Percentiles rank a stretch among this genome's conserved stretches.
These are phyloP conservation scores for Sebastes hubbsi DNA, from an alignment of 2,797 vertebrate genomes.

Conservation along the genomic window DNA sequence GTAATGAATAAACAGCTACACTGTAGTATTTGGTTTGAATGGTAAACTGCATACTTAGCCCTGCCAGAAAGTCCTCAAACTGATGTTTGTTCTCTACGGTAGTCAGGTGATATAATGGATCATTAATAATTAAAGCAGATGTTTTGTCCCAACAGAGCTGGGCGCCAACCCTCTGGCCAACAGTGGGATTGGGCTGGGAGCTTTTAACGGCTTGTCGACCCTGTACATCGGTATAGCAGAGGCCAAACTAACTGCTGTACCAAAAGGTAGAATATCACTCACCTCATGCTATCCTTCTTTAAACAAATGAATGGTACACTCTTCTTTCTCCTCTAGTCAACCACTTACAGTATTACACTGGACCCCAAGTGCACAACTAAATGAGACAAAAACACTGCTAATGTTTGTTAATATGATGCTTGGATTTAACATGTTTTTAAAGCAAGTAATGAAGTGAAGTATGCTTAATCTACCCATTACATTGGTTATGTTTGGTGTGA, in stretches of 20 bases:
- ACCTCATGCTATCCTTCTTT: neutral
- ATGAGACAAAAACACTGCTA: neutral
- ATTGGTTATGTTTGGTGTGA: neutral
- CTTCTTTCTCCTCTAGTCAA: neutral
- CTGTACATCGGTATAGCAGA: conserved; percentile 94
- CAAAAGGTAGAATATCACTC: conserved; percentile 87
- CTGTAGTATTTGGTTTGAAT: neutral
- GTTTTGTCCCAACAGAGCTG: conserved; percentile 86
- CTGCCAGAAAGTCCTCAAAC: neutral
- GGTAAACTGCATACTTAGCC: neutral
- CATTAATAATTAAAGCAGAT: conserved; percentile 5
- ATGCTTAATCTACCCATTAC: neutral
- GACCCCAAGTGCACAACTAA: neutral
- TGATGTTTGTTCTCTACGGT: neutral
- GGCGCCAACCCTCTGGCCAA: conserved; percentile 95
- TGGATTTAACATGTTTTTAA: neutral
- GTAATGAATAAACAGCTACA: neutral
- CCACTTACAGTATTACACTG: neutral
- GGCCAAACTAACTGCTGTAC: conserved; percentile 91
- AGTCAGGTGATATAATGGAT: neutral
- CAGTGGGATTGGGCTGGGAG: conserved; percentile 90
- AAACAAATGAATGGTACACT: neutral
- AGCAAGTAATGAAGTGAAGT: neutral
- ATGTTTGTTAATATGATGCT: neutral
- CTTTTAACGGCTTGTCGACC: conserved; percentile 91